Evolutionary conservation across 2,113 vertebrate genomes (phyloP), one percentile per base, ranked within the genome.

Genomic region (Prunella himalayana): DNA sequence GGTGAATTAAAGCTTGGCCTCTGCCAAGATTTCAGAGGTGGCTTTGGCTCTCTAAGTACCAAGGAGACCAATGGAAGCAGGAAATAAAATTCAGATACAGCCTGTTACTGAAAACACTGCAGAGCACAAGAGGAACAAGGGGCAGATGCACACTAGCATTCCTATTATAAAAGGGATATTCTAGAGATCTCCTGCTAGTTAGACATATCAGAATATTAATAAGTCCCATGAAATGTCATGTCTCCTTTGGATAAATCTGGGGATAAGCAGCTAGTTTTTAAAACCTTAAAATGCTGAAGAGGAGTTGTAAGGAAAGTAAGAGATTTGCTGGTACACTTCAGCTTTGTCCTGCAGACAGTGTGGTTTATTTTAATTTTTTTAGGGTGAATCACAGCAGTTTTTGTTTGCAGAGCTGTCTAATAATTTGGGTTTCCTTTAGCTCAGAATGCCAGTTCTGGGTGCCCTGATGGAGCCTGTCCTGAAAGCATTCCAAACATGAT

Each of bases 11-110:
- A 81, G 59, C 42, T 53, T 75, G 65, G 72, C 41, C 65, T 87
- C 86, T 95, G 92, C 77, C 80, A 95, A 87, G 77, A 73, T 83
- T 93, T 70, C 76, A 28, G 45, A 86, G 45, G 33, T 92, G 94
- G 81, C 73, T 87, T 94, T 95, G 91, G 37, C 57, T 84, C 25
- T 66, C 24, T 56, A 65, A 66, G 41, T 37, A 23, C 35, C 83
- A 87, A 89, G 80, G 83, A 95, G 53, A 82, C 8, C 30, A 69
- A 31, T 45, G 51, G 49, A 89, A 86, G 13, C 10, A 54, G 44
- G 72, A 86, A 94, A 77, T 28, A 15, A 56, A 66, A 71, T 51
- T 91, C 44, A 68, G 39, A 27, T 56, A 2, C 5, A 47, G 15
- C 21, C 51, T 71, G 10, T 27, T 81, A 37, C 16, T 84, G 65